These are phyloP conservation scores for Chondrilla cf. caribensis DNA, from an alignment of 37 sponge, comb jelly and placozoan genomes.

Conservation along the genomic window DNA sequence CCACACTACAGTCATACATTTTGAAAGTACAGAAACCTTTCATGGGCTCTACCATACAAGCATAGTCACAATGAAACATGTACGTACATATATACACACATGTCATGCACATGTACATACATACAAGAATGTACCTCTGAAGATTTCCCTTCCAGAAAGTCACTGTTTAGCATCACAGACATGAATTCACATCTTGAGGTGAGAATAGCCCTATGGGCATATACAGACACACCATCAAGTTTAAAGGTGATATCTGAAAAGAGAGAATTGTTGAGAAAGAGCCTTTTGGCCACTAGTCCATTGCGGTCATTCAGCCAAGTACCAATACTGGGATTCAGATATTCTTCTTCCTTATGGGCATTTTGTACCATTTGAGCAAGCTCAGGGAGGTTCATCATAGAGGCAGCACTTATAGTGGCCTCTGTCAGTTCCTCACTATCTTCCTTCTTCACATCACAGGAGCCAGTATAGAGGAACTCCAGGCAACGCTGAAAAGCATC, in stretches of 20 bases:
- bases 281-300: constrained; percentile 48
- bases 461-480: constrained; percentile 81
- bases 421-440: constrained; percentile 39
- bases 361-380: constrained; percentile 62
- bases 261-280: constrained; percentile 66
- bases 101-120: background rate
- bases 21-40: background rate
- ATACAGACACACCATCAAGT: constrained; percentile 59
- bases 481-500: constrained; percentile 43
- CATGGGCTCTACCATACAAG: background rate
- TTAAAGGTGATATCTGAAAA: constrained; percentile 66
- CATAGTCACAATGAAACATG: background rate
- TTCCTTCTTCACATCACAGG: constrained; percentile 39
- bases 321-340: constrained; percentile 84
- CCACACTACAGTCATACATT: background rate
- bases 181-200: constrained; percentile 76
- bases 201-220: constrained; percentile 71
- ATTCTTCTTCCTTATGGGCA: constrained; percentile 58
- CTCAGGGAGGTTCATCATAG: constrained; percentile 72
- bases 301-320: constrained; percentile 87
- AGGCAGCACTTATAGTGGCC: constrained; percentile 54
- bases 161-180: constrained; percentile 78
- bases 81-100: background rate
- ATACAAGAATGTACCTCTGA: constrained; percentile 44
- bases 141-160: constrained; percentile 54